Percentiles rank a stretch among this genome's conserved stretches.
These are phyloP conservation scores for Heliconius ethilla DNA, from an alignment of 2,888 invertebrate genomes.

Conservation along the genomic window DNA sequence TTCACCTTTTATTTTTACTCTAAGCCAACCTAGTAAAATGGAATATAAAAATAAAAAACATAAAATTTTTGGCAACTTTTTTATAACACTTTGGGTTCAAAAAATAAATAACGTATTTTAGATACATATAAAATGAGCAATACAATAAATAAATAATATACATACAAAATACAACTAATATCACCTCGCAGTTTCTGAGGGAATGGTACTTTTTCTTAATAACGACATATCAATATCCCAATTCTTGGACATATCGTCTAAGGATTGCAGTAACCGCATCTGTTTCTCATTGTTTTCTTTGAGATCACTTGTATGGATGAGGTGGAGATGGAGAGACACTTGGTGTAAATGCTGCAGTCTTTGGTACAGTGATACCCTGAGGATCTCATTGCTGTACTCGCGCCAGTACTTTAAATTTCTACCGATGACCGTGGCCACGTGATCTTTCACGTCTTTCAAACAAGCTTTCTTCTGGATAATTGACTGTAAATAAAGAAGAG, in stretches of 20 bases:
- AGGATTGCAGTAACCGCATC: constrained; percentile 56
- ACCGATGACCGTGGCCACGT: constrained; percentile 76
- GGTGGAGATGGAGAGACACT: constrained; percentile 66
- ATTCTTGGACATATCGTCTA: constrained; percentile 59
- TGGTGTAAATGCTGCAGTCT: constrained; percentile 70
- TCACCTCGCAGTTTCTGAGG: constrained; percentile 52
- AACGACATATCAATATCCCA: constrained; percentile 66
- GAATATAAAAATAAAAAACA: constrained; percentile 27
- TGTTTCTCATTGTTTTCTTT: constrained; percentile 56
- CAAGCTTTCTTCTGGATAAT: constrained; percentile 70
- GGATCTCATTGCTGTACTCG: constrained; percentile 56
- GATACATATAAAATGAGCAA: constrained; percentile 67
- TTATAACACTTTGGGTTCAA: constrained; percentile 63
- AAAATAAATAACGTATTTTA: constrained; percentile 70
- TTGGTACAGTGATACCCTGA: constrained; percentile 64
- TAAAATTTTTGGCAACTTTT: constrained; percentile 58
- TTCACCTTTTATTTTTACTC: neutral
- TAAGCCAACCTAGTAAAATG: no score
- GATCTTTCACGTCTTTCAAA: constrained; percentile 74
- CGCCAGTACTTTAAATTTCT: constrained; percentile 81
- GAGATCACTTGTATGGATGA: constrained; percentile 67
- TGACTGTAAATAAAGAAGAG: constrained; percentile 56
- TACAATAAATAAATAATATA: constrained; percentile 80
- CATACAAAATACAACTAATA: constrained; percentile 65
- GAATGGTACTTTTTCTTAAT: constrained; percentile 59